Base-by-base conservation (phyloP, 2,113 vertebrate genomes). In the Vanacampus margaritifer region DNA sequence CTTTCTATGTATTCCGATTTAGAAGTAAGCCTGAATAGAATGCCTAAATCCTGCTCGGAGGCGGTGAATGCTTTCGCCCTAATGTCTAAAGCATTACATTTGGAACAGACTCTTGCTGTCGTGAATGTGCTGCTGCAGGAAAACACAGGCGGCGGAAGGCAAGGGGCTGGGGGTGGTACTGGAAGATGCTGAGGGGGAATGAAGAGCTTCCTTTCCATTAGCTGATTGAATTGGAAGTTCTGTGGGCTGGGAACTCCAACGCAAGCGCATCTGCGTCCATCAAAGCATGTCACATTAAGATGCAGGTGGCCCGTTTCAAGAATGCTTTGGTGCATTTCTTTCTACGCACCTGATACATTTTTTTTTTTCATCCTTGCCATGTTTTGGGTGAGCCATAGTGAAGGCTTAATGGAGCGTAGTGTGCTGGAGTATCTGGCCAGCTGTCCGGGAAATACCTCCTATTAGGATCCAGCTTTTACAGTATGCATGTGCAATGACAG, bases 201-300 rank as follows among this genome's bases (percentile, higher is more conserved):
- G 66, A 79, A 81, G 74, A 76, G 65, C 75, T 78, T 45, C 5
- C 74, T 71, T 58, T 91, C 90, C 87, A 91, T 92, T 92, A 91
- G 88, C 86, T 83, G 87, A 89, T 91, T 91, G 90, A 91, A 82
- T 87, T 84, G 71, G 75, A 89, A 84, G 68, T 85, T 74, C 59
- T 74, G 41, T 64, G 60, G 64, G 71, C 71, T 70, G 78, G 71
- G 79, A 71, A 74, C 78, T 82, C 78, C 86, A 72, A 82, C 75
- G 75, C 79, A 82, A 87, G 79, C 80, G 79, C 59, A 63, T 81
- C 60, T 60, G 64, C 57, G 24, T 72, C 69, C 26, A 45, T 53
- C 59, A 78, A 74, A 79, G 45, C 10, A 74, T 67, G 41, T 41
- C 54, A 69, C 36, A 65, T 28, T 16, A 57, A 50, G 37, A 69